phyloP scores from a whole-genome alignment of 2,113 vertebrate genomes.

The Siniperca chuatsi region DNA sequence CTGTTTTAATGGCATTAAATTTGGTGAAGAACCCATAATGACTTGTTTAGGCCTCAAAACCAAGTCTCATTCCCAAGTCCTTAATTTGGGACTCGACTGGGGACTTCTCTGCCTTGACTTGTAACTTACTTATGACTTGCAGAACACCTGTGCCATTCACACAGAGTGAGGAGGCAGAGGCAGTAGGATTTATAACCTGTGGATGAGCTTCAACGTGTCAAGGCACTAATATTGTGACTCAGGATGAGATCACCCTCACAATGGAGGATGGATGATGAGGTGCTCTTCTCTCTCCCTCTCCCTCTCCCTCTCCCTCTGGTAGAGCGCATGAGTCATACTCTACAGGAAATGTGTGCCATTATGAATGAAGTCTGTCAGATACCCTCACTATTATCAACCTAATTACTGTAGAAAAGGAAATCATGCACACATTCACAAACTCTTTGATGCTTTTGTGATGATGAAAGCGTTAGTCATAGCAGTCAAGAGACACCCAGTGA shows the following conservation, averaged over 20 bases:
- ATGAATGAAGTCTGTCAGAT: constrained; percentile 67
- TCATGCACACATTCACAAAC: constrained; percentile 32
- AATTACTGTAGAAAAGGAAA: constrained; percentile 51
- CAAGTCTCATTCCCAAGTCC: not conserved
- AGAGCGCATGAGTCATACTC: constrained; percentile 59
- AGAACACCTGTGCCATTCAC: not conserved
- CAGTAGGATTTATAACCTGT: constrained; percentile 44
- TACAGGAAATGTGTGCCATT: constrained; percentile 56
- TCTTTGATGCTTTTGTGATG: constrained; percentile 17
- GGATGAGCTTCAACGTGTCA: constrained; percentile 60
- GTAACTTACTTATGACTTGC: not conserved
- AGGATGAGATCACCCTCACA: constrained; percentile 65
- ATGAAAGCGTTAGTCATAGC: constrained; percentile 48
- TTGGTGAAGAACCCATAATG: not conserved
- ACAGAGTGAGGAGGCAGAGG: not conserved
- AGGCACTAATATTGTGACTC: constrained; percentile 67
- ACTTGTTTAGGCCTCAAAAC: not conserved
- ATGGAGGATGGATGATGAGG: constrained; percentile 53
- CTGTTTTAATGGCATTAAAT: not conserved
- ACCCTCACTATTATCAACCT: constrained; percentile 39
- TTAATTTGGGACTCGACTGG: not conserved
- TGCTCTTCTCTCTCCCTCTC: constrained; percentile 36
- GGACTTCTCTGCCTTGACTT: not conserved
- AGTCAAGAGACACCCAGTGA: constrained; percentile 20
- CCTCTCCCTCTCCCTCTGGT: constrained; percentile 16